These are phyloP conservation scores for Bacillus rossius DNA, from an alignment of 1,140 invertebrate species.

Conservation along the genomic window DNA sequence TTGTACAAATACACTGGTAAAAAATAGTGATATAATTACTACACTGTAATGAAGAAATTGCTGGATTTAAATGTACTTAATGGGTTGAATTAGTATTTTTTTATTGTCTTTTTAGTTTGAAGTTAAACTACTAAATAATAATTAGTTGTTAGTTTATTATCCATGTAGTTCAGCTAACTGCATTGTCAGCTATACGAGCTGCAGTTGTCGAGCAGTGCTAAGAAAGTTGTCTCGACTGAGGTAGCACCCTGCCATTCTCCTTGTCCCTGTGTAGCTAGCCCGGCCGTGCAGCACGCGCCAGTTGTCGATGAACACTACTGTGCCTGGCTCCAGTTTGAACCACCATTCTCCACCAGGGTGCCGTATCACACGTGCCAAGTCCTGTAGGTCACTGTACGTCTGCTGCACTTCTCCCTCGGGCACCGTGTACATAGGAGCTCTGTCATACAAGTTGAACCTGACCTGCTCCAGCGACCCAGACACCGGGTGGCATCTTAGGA, in stretches of 20 bases:
- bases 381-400: slow-evolving; percentile 57
- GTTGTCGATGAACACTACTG: slow-evolving; percentile 66
- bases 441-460: slow-evolving; percentile 64
- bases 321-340: slow-evolving; percentile 57
- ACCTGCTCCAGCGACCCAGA: slow-evolving; percentile 49
- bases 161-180: too few relatives aligned
- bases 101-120: too few relatives aligned
- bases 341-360: slow-evolving; percentile 47
- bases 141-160: too few relatives aligned
- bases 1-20: too few relatives aligned
- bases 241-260: slow-evolving; percentile 54
- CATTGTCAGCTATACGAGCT: too few relatives aligned
- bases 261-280: slow-evolving; percentile 52
- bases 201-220: slow-evolving; percentile 23
- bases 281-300: slow-evolving; percentile 69
- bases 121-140: too few relatives aligned
- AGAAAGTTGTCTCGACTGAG: slow-evolving; percentile 36
- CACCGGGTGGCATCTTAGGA: slow-evolving; percentile 45
- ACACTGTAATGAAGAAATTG: too few relatives aligned
- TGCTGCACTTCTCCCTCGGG: slow-evolving; percentile 42
- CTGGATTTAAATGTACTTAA: too few relatives aligned
- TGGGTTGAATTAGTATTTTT: too few relatives aligned
- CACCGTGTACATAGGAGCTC: slow-evolving; percentile 51
- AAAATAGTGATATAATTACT: too few relatives aligned
- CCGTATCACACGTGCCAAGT: slow-evolving; percentile 50